Percentiles rank a stretch among this genome's conserved stretches.
Conservation (phyloP, 2,888 invertebrate species). For the Gerosis bhagava region DNA sequence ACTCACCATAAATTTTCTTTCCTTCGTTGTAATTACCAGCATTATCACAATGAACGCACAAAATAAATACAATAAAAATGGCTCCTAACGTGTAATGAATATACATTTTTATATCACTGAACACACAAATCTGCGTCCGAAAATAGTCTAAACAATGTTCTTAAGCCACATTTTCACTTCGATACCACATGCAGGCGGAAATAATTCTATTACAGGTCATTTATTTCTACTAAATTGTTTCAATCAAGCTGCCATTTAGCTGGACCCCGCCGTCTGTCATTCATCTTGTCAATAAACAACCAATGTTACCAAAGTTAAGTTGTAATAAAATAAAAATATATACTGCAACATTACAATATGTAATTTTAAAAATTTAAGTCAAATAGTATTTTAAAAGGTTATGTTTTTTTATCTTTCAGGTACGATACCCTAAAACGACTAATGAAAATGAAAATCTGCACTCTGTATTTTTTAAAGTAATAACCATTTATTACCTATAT, state of each 20-base stretch:
- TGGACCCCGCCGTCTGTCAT: slow-evolving; percentile 76
- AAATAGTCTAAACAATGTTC: slow-evolving; percentile 60
- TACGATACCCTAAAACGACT: no score
- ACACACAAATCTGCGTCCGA: slow-evolving; percentile 61
- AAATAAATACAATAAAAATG: slow-evolving; percentile 82
- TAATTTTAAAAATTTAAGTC: no score
- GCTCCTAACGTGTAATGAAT: slow-evolving; percentile 75
- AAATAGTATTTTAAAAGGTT: no score
- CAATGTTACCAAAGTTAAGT: slow-evolving; percentile 73
- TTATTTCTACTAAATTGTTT: slow-evolving; percentile 59
- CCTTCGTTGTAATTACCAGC: slow-evolving; percentile 76
- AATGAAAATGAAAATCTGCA: no score
- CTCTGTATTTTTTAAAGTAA: no score
- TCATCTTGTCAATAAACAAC: slow-evolving; percentile 79
- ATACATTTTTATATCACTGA: slow-evolving; percentile 70
- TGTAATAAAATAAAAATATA: no score
- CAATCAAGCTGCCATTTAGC: slow-evolving; percentile 67
- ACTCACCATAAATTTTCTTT: slow-evolving; percentile 75
- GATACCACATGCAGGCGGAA: slow-evolving; percentile 54
- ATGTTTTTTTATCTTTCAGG: no score
- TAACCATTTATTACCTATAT: no score
- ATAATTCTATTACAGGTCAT: slow-evolving; percentile 61
- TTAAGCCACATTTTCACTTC: slow-evolving; percentile 72
- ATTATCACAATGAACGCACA: slow-evolving; percentile 81
- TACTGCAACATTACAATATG: background rate